Percentiles rank a stretch among this genome's conserved stretches.
Evolutionary conservation across 2,797 vertebrate species (phyloP).

Genomic region (Cirrhinus mrigala): DNA sequence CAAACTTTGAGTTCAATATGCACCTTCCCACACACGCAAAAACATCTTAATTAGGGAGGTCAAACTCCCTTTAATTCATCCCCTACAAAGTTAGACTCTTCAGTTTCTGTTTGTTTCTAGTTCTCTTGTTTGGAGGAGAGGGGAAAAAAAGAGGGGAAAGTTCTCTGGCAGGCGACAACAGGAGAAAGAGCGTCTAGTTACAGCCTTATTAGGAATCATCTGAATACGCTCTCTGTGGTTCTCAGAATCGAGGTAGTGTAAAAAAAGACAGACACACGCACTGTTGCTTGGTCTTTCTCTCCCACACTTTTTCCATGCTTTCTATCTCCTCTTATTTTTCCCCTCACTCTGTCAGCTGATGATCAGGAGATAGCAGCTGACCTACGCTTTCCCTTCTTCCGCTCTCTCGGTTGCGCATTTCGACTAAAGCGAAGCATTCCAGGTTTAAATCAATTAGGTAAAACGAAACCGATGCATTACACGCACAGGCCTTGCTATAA

Average conservation of each 20-base stretch:
- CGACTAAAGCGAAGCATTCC: constrained; percentile 33
- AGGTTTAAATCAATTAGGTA: constrained; percentile 42
- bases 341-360: constrained; percentile 75
- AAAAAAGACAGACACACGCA: constrained; percentile 63
- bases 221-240: constrained; percentile 66
- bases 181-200: constrained; percentile 74
- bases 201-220: constrained; percentile 86
- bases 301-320: constrained; percentile 49
- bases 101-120: constrained; percentile 58
- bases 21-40: too few relatives aligned
- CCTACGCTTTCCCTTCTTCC: constrained; percentile 53
- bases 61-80: neutral
- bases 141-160: constrained; percentile 70
- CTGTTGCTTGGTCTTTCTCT: constrained; percentile 28
- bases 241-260: constrained; percentile 72
- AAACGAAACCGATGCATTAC: constrained; percentile 32
- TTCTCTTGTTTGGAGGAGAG: constrained; percentile 67
- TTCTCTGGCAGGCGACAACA: constrained; percentile 79
- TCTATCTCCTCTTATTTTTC: constrained; percentile 39
- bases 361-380: constrained; percentile 74
- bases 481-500: neutral
- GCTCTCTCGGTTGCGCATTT: constrained; percentile 39
- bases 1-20: too few relatives aligned
- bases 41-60: neutral
- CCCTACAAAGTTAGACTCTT: constrained; percentile 26